A percentile compares a stretch with the other conserved stretches of the same genome.
Evolutionary conservation across 2,888 invertebrate species (phyloP).

Genomic region (Drosophila lacicola): DNA sequence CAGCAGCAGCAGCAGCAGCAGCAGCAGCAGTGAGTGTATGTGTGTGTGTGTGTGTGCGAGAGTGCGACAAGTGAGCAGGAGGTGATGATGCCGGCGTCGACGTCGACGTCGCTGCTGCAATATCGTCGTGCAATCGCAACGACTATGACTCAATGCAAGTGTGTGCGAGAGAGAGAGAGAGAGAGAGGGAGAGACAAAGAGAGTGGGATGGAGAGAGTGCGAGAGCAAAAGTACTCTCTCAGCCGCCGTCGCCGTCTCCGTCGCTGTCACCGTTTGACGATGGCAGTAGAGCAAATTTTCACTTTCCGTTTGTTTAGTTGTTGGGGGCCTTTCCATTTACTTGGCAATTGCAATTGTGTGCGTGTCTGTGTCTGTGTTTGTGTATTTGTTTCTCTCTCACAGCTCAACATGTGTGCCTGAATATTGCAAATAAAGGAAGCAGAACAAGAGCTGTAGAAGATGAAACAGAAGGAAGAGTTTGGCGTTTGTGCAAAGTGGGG

Average conservation of each 20-base stretch:
- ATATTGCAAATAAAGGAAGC: slow-evolving; percentile 77
- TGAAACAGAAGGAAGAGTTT: slow-evolving; percentile 75
- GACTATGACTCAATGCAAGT: slow-evolving; percentile 79
- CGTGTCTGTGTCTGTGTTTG: slow-evolving; percentile 28
- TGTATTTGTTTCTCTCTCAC: slow-evolving; percentile 25
- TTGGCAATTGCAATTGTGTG: slow-evolving; percentile 54
- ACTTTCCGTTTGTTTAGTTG: slow-evolving; percentile 84
- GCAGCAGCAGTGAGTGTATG: slow-evolving; percentile 15
- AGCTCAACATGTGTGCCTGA: slow-evolving; percentile 41
- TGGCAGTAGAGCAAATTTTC: slow-evolving; percentile 83
- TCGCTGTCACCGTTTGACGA: slow-evolving; percentile 43
- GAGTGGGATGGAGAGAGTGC: slow-evolving; percentile 31
- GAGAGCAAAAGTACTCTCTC: slow-evolving; percentile 35
- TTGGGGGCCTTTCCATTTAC: slow-evolving; percentile 77
- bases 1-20: slow-evolving; percentile 17
- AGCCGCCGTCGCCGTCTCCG: slow-evolving; percentile 19
- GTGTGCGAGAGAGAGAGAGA: slow-evolving; percentile 48
- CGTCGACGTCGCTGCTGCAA: slow-evolving; percentile 50
- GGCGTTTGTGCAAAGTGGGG: slow-evolving; percentile 43
- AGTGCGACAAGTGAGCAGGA: slow-evolving; percentile 41
- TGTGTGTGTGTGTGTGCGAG: slow-evolving; percentile 20
- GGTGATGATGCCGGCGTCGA: slow-evolving; percentile 31
- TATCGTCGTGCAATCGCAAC: slow-evolving; percentile 70
- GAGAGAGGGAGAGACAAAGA: slow-evolving; percentile 18
- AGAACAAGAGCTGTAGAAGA: slow-evolving; percentile 70